Percentiles rank a stretch among this genome's conserved stretches.
phyloP scores from a whole-genome alignment of 2,797 vertebrate genomes.

The Hipposideros larvatus region DNA sequence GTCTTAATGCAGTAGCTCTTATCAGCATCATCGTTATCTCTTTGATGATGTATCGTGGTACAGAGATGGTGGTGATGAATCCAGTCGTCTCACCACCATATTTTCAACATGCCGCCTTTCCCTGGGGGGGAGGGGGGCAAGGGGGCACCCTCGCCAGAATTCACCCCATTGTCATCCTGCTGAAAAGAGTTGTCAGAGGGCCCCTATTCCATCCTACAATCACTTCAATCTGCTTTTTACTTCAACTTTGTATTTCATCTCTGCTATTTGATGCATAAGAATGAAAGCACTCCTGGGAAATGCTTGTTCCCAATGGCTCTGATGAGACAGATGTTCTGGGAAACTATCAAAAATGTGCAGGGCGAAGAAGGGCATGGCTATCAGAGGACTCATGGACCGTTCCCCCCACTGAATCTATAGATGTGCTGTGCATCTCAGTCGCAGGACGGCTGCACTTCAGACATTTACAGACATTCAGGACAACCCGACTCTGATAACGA shows the following conservation, averaged over 20 bases:
- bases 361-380: slow-evolving; percentile 12
- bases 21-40: slow-evolving; percentile 35
- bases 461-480: background rate
- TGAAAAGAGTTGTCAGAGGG: slow-evolving; percentile 64
- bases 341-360: background rate
- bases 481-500: background rate
- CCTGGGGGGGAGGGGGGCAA: too few relatives aligned
- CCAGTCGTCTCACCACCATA: background rate
- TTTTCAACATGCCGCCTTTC: slow-evolving; percentile 52
- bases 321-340: slow-evolving; percentile 52
- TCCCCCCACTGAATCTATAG: background rate
- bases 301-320: background rate
- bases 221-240: background rate
- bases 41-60: slow-evolving; percentile 53
- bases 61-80: slow-evolving; percentile 30
- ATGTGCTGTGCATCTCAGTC: background rate
- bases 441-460: background rate
- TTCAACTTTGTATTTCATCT: slow-evolving; percentile 24
- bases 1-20: background rate
- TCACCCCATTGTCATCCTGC: background rate
- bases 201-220: background rate
- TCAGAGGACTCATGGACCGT: background rate
- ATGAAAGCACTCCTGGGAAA: slow-evolving; percentile 50
- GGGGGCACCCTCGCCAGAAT: background rate
- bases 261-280: slow-evolving; percentile 38